Base-by-base conservation (phyloP, 1,140 invertebrate species). In the Cyphomyrmex costatus region DNA sequence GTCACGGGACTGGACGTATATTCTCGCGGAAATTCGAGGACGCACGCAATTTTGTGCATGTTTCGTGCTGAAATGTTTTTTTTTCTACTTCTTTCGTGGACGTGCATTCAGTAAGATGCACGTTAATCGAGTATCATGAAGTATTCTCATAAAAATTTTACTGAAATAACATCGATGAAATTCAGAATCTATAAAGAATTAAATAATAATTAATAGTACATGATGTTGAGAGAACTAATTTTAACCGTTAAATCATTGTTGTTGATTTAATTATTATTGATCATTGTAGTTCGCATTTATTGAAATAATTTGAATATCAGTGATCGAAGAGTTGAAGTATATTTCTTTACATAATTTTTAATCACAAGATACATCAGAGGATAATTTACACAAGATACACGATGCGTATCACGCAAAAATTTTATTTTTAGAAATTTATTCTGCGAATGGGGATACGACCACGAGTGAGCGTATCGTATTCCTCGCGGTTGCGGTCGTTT, bases 401-500 rank as follows among this genome's bases (percentile, higher is more conserved):
- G 14, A 4, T 19, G 53, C 16, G 16, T n/a, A 1, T 12, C 24
- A 6, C 27, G 21, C 4, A 8, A 70, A 78, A 65, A 27, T 7
- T 7, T 24, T 74, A 74, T 78, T 87, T 78, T 88, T 58, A 8
- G 10, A 24, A 65, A 73, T 70, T 10, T 6, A 27, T 71, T 42
- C 16, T 36, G 4, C 19, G 73, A 7, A 14, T 24, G 16, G 24
- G 6, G n/a, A 8, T 51, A 63, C 27, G 10, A 51, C 70, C 83
- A 10, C 76, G 53, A 53, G 1, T 21, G 30, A 12, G 0, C 68
- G 49, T 88, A 77, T 88, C 83, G 76, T 56, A 53, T 89, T 88
- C 24, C 27, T 73, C 58, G 83, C 16, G 83, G 88, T 66, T 70
- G 83, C 24, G 83, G 88, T 78, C 63, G 16, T 24, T 84, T 76